phyloP scores from a whole-genome alignment of 2,888 invertebrate genomes.

The Ecliptopera silaceata region DNA sequence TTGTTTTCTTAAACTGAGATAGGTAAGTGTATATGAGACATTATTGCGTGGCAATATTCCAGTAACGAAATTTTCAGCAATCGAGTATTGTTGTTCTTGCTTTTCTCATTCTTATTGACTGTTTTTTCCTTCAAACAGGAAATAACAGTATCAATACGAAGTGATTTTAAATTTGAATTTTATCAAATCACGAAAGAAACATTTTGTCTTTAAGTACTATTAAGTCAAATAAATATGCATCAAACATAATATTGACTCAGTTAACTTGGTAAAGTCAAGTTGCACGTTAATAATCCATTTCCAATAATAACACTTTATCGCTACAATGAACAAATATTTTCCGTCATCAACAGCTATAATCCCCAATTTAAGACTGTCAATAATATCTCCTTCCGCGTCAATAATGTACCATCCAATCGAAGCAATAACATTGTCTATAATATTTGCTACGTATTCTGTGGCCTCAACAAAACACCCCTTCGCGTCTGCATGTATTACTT shows the following conservation, averaged over 20 bases:
- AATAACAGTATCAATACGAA: too few relatives aligned
- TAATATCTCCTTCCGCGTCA: slow-evolving; percentile 34
- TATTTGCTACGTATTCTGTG: slow-evolving; percentile 28
- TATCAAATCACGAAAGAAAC: too few relatives aligned
- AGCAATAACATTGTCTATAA: slow-evolving; percentile 21
- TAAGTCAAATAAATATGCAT: background rate
- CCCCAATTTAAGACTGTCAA: slow-evolving; percentile 34
- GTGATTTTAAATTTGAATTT: too few relatives aligned
- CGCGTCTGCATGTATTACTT: slow-evolving; percentile 63
- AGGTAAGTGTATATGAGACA: too few relatives aligned
- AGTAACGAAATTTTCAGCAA: too few relatives aligned
- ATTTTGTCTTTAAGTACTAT: too few relatives aligned
- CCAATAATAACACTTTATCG: slow-evolving; percentile 13
- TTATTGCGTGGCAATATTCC: too few relatives aligned
- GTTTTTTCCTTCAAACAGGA: too few relatives aligned
- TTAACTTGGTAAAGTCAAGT: slow-evolving; percentile 5
- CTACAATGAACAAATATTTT: slow-evolving; percentile 28
- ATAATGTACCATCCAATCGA: slow-evolving; percentile 37
- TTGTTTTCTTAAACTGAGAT: too few relatives aligned
- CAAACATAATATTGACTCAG: slow-evolving; percentile 7
- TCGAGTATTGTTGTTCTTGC: too few relatives aligned
- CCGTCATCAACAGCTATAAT: slow-evolving; percentile 26
- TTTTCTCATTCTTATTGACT: too few relatives aligned
- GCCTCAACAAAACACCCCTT: slow-evolving; percentile 55
- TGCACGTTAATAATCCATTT: slow-evolving; percentile 3